Evolutionary conservation across 1,140 invertebrate species (phyloP).

Genomic region (Hyphantria cunea): DNA sequence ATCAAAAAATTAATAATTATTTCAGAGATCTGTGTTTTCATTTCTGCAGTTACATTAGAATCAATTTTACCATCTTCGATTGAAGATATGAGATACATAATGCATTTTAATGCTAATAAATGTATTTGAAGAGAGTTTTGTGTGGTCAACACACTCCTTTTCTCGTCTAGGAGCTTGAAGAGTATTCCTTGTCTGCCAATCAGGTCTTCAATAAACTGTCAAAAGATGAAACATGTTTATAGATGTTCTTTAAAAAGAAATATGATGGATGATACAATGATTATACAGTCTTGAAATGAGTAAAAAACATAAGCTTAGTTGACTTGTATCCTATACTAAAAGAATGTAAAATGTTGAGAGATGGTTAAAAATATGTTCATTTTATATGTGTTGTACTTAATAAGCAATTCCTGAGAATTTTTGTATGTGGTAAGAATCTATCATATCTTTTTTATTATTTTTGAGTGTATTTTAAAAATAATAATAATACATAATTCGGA

Average conservation of each 20-base stretch:
- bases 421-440: no score
- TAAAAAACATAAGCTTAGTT: no score
- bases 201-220: slow-evolving; percentile 61
- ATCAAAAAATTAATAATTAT: slow-evolving; percentile 57
- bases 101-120: slow-evolving; percentile 59
- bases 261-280: no score
- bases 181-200: slow-evolving; percentile 58
- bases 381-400: no score
- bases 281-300: no score
- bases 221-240: slow-evolving; percentile 25
- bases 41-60: slow-evolving; percentile 33
- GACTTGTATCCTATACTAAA: no score
- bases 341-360: no score
- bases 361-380: no score
- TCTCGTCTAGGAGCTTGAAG: slow-evolving; percentile 48
- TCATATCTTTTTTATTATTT: no score
- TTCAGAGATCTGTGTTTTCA: slow-evolving; percentile 54
- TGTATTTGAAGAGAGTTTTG: slow-evolving; percentile 54
- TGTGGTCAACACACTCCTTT: slow-evolving; percentile 35
- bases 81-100: slow-evolving; percentile 45
- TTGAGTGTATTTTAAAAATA: no score
- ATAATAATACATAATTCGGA: no score
- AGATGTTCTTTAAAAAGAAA: slow-evolving; percentile 1
- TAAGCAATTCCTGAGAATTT: no score
- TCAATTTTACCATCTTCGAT: slow-evolving; percentile 48